Evolutionary conservation across 2,113 vertebrate genomes (phyloP).

Genomic region (Paramormyrops kingsleyae): DNA sequence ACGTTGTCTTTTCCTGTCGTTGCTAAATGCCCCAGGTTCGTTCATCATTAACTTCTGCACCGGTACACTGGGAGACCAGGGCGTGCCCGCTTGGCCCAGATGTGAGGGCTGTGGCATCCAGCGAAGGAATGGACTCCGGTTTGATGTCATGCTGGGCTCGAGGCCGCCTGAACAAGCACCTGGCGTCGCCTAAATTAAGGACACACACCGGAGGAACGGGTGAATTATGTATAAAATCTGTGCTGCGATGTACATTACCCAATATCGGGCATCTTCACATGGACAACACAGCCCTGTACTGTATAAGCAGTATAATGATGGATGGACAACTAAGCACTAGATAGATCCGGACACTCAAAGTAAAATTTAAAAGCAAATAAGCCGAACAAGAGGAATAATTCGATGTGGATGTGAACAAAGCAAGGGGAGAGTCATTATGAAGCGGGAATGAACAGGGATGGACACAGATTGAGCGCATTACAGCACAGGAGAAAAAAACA

Average conservation of each 20-base stretch:
- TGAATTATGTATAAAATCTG: neutral
- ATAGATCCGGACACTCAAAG: neutral
- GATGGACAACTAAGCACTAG: neutral
- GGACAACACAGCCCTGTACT: neutral
- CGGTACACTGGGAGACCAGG: slow-evolving; percentile 30
- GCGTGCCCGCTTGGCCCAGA: slow-evolving; percentile 35
- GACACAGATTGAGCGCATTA: neutral
- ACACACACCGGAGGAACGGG: neutral
- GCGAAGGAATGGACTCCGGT: slow-evolving; percentile 39
- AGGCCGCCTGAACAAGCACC: neutral
- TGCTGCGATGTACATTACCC: neutral
- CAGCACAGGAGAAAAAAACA: neutral
- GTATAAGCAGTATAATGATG: neutral
- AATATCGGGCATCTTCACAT: neutral
- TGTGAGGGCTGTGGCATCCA: slow-evolving; percentile 62
- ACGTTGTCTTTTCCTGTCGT: slow-evolving; percentile 32
- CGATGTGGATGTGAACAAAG: neutral
- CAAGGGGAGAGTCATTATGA: neutral
- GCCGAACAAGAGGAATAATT: neutral
- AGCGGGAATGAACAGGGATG: neutral
- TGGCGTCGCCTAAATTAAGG: neutral
- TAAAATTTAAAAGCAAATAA: neutral
- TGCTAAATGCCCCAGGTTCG: slow-evolving; percentile 28
- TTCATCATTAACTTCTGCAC: slow-evolving; percentile 27
- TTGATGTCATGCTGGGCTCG: neutral